Base-by-base conservation (phyloP, 2,888 invertebrate genomes). In the Octonoba sinensis region DNA sequence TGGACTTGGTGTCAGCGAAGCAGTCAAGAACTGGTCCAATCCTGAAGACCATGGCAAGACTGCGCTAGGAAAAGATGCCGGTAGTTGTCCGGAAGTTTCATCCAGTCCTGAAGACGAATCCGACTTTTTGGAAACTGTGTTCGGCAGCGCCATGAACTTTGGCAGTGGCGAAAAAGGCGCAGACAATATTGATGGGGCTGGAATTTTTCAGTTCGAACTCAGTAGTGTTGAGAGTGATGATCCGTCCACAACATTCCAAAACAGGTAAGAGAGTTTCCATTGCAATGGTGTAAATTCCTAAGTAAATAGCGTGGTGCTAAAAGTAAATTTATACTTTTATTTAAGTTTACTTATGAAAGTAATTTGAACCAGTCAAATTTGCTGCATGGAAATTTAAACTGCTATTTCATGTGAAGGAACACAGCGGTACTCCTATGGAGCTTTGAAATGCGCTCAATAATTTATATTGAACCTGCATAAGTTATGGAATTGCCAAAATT, bases 161-260 rank as follows among this genome's bases (percentile, higher is more conserved):
- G 65, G 57, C 15, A 64, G 59, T 15, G 64, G 60, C 6, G 76
- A 44, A 13, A 67, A 75, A 22, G 59, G 36, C 13, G 24, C 12
- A 12, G 57, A 72, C 11, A 11, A 16, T 1, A 60, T 47, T 36
- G 47, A 64, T 6, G 24, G 15, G 13, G 72, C 66, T 12, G 79
- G 69, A 22, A 36, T 36, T 36, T 27, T 81, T 47, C 79, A 73
- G 6, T 75, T 75, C 22, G 64, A 18, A 24, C 51, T 82, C 1
- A 75, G 75, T 65, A 70, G 82, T 2, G 46, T 75, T 13, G 82
- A 82, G 1, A 82, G 82, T n/a, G 82, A 82, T 56, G 82, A 72
- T 44, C 49, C 81, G 6, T 18, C 54, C 1, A 56, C 62, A 36
- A 67, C 65, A 54, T 82, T 82, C 27, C 82, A 76, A 12, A 76